Conservation (phyloP, 2,113 vertebrate species). For the Xenopus laevis region DNA sequence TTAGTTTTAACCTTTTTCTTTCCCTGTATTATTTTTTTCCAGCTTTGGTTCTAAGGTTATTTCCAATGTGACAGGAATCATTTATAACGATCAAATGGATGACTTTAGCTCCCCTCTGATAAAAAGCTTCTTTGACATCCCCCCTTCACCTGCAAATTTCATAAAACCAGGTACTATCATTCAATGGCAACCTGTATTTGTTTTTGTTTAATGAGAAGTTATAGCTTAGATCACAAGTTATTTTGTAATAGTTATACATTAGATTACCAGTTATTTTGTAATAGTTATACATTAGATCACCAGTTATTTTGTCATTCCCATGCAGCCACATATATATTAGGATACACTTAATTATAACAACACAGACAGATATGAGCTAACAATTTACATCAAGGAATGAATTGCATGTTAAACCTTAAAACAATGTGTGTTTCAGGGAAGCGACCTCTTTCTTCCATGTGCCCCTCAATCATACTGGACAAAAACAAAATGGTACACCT, state of each 20-base stretch:
- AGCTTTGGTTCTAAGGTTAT: conserved; percentile 89
- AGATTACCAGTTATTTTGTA: no score
- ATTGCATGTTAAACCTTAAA: neutral
- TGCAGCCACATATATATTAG: no score
- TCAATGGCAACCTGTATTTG: neutral
- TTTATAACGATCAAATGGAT: conserved; percentile 94
- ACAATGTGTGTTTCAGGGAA: conserved; percentile 70
- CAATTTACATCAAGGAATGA: no score
- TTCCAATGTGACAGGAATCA: conserved; percentile 78
- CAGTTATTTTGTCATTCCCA: no score
- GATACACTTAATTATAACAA: no score
- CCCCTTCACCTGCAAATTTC: conserved; percentile 87
- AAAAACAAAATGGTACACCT: conserved; percentile 72
- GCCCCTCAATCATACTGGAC: conserved; percentile 82
- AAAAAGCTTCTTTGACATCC: conserved; percentile 75
- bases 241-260: no score
- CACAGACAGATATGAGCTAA: no score
- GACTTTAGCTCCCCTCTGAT: conserved; percentile 90
- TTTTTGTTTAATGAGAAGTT: no score
- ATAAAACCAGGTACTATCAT: conserved; percentile 76
- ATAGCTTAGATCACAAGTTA: no score
- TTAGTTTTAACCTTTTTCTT: neutral
- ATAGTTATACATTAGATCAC: no score
- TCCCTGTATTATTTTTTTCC: conserved; percentile 43
- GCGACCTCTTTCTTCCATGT: conserved; percentile 90